A percentile compares a stretch with the other conserved stretches of the same genome.
Conservation (phyloP, 2,797 vertebrate species). For the Morus bassanus region DNA sequence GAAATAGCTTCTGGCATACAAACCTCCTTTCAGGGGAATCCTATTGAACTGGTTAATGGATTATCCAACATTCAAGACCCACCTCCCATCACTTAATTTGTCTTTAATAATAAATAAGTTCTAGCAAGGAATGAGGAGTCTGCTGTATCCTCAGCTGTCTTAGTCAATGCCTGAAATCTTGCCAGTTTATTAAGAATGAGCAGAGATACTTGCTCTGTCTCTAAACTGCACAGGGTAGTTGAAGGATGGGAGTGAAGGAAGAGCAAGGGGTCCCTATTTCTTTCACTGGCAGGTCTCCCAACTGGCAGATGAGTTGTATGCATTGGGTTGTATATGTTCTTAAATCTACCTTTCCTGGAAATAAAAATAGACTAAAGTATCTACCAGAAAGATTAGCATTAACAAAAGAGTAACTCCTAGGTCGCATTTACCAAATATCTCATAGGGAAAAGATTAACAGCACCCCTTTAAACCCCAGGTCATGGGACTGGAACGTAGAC, state of each 20-base stretch:
- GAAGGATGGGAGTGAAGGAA: background rate
- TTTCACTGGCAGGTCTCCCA: background rate
- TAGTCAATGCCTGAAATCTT: constrained; percentile 31
- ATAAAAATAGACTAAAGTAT: background rate
- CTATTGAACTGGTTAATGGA: constrained; percentile 39
- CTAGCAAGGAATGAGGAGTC: constrained; percentile 12
- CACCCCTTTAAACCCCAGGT: background rate
- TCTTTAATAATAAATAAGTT: constrained; percentile 56
- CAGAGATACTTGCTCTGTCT: background rate
- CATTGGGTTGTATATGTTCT: rapidly evolving
- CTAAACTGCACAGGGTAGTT: background rate
- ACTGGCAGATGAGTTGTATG: background rate
- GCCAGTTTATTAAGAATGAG: constrained; percentile 25
- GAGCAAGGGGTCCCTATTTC: background rate
- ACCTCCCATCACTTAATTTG: constrained; percentile 25
- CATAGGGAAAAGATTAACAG: background rate
- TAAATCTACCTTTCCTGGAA: background rate
- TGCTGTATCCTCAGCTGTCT: background rate
- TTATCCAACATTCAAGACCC: constrained; percentile 16
- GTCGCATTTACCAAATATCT: background rate
- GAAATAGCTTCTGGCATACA: constrained; percentile 10
- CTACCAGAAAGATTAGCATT: background rate
- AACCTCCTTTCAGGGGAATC: constrained; percentile 12
- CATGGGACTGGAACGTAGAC: background rate
- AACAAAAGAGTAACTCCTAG: background rate